Percentiles rank a stretch among this genome's conserved stretches.
Conservation (phyloP, 2,113 vertebrate species). For the Oryzias celebensis region DNA sequence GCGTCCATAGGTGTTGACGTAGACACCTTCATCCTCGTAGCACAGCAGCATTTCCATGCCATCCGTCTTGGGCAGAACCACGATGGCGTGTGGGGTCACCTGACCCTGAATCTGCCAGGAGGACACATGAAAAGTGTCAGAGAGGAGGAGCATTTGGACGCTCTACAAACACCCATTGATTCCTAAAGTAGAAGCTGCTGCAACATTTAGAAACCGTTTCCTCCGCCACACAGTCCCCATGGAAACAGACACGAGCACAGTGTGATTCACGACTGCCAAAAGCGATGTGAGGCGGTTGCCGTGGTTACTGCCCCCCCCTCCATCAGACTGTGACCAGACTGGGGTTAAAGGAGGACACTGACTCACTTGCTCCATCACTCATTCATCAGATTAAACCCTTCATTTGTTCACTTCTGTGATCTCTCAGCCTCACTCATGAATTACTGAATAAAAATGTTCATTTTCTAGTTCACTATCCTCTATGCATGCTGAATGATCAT, state of each 20-base stretch:
- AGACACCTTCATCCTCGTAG: slow-evolving; percentile 98
- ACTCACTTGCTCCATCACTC: slow-evolving; percentile 10
- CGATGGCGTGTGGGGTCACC: slow-evolving; percentile 97
- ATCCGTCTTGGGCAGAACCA: slow-evolving; percentile 98
- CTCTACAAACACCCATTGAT: slow-evolving; percentile 45
- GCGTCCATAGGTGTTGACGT: slow-evolving; percentile 97
- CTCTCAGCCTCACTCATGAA: too few relatives aligned
- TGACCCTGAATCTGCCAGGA: slow-evolving; percentile 95
- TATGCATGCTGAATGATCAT: too few relatives aligned
- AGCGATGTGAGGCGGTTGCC: slow-evolving; percentile 49
- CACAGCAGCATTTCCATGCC: slow-evolving; percentile 99
- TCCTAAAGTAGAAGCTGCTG: slow-evolving; percentile 75
- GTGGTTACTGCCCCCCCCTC: slow-evolving; percentile 36
- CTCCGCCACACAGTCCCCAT: slow-evolving; percentile 53
- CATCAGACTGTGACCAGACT: slow-evolving; percentile 40
- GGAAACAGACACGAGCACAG: slow-evolving; percentile 51
- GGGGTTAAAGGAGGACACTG: slow-evolving; percentile 40
- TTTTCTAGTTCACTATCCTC: too few relatives aligned
- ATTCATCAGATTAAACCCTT: background rate
- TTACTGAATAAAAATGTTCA: too few relatives aligned
- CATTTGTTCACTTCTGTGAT: too few relatives aligned
- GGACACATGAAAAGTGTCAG: slow-evolving; percentile 50
- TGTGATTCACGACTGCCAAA: slow-evolving; percentile 29
- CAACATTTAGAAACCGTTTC: slow-evolving; percentile 73
- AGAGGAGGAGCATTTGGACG: slow-evolving; percentile 32